These are phyloP conservation scores for Drosophila fuyamai DNA, from an alignment of 1,140 invertebrate species.

Conservation along the genomic window DNA sequence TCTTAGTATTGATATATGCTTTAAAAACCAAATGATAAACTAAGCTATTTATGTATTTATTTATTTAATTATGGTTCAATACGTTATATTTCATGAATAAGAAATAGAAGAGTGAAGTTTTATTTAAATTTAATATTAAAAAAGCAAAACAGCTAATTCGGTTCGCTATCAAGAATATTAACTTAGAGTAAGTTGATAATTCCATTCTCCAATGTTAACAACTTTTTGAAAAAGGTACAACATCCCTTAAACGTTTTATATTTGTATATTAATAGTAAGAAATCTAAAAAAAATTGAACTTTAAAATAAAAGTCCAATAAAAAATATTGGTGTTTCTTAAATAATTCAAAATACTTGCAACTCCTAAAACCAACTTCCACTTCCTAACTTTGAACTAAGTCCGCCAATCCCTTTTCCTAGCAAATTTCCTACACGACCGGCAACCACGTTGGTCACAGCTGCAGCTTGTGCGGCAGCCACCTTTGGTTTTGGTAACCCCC, in stretches of 20 bases:
- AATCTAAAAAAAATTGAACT: neutral
- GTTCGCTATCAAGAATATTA: neutral
- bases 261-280: neutral
- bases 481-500: conserved; percentile 81
- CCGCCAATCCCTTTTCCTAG: conserved; percentile 92
- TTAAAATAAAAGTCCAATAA: neutral
- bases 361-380: conserved; percentile 88
- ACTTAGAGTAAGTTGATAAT: neutral
- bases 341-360: neutral
- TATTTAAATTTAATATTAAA: neutral
- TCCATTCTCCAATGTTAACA: neutral
- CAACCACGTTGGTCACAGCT: conserved; percentile 90
- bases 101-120: neutral
- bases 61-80: neutral
- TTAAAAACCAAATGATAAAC: neutral
- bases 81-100: neutral
- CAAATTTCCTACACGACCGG: conserved; percentile 91
- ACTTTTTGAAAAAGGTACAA: neutral
- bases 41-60: neutral
- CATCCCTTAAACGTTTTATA: neutral
- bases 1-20: neutral
- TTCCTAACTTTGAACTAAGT: conserved; percentile 91
- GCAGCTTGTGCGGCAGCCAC: conserved; percentile 75
- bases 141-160: neutral
- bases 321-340: neutral